phyloP scores from a whole-genome alignment of 2,888 invertebrate genomes.

The Parnassius glacialis region DNA sequence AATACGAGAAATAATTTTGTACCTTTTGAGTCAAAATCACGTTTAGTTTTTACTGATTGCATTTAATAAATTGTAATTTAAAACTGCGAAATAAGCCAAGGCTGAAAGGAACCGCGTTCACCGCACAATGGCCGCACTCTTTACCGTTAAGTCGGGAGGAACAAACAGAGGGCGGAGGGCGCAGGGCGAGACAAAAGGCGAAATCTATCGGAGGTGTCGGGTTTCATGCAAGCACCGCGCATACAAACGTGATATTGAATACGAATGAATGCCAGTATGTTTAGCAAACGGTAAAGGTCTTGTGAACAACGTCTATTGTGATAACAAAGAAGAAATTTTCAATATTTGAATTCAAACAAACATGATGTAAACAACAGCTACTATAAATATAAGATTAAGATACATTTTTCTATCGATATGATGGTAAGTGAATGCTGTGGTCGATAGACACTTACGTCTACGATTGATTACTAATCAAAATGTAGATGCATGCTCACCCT shows the following conservation, averaged over 20 bases:
- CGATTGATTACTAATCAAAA: too few relatives aligned
- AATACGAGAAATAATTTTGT: not conserved
- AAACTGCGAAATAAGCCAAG: slow-evolving; percentile 26
- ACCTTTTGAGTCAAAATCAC: not conserved
- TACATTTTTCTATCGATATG: too few relatives aligned
- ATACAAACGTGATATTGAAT: slow-evolving; percentile 30
- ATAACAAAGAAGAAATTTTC: not conserved
- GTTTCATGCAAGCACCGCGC: slow-evolving; percentile 32
- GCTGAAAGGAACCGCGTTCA: slow-evolving; percentile 9
- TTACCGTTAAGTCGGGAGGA: slow-evolving; percentile 29
- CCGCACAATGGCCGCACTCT: slow-evolving; percentile 22
- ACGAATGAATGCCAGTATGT: slow-evolving; percentile 19
- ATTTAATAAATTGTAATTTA: slow-evolving; percentile 28
- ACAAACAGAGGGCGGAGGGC: slow-evolving; percentile 29
- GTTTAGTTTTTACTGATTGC: slow-evolving; percentile 10
- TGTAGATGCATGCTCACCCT: too few relatives aligned
- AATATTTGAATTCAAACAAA: too few relatives aligned
- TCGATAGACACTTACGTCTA: too few relatives aligned
- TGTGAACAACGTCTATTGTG: slow-evolving; percentile 1
- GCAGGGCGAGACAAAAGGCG: slow-evolving; percentile 31
- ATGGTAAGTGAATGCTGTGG: too few relatives aligned
- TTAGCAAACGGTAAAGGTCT: slow-evolving; percentile 17
- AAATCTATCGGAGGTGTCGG: slow-evolving; percentile 32
- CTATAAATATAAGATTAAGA: too few relatives aligned
- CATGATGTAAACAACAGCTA: too few relatives aligned